Evolutionary conservation across 2,113 vertebrate genomes (phyloP).

Genomic region (Macroglossus sobrinus): DNA sequence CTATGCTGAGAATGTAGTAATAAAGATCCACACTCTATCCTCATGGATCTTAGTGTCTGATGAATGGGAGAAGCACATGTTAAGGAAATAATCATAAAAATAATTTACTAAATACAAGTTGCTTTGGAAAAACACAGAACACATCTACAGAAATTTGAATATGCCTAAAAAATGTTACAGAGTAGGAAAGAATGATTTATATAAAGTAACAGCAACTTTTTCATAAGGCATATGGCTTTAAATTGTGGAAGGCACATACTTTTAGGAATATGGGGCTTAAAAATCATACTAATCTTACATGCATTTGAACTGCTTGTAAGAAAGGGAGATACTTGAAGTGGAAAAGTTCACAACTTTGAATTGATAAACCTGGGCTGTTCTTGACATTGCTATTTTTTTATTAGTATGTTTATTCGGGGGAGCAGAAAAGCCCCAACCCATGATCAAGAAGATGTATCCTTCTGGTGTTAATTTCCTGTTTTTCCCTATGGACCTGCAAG

Average conservation of each 20-base stretch:
- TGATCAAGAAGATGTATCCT: not conserved
- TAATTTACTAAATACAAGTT: not conserved
- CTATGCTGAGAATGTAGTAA: not conserved
- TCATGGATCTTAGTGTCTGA: not conserved
- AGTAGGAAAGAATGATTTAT: not conserved
- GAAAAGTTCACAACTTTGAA: not conserved
- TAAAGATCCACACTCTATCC: not conserved
- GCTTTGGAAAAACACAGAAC: not conserved
- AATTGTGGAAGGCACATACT: not conserved
- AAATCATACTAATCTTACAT: not conserved
- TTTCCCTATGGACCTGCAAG: not conserved
- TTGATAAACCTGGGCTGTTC: not conserved
- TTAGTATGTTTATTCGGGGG: not conserved
- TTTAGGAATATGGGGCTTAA: not conserved
- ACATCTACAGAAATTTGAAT: not conserved
- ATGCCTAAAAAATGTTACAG: not conserved
- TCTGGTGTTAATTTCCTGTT: constrained; percentile 16
- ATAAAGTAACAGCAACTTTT: not conserved
- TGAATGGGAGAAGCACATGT: not conserved
- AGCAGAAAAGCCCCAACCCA: not conserved
- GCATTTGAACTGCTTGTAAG: not conserved
- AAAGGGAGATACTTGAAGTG: not conserved
- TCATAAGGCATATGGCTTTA: not conserved
- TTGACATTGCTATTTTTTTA: not conserved
- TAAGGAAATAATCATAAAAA: not conserved